phyloP scores from a whole-genome alignment of 2,888 invertebrate species.

The Congeria kusceri region DNA sequence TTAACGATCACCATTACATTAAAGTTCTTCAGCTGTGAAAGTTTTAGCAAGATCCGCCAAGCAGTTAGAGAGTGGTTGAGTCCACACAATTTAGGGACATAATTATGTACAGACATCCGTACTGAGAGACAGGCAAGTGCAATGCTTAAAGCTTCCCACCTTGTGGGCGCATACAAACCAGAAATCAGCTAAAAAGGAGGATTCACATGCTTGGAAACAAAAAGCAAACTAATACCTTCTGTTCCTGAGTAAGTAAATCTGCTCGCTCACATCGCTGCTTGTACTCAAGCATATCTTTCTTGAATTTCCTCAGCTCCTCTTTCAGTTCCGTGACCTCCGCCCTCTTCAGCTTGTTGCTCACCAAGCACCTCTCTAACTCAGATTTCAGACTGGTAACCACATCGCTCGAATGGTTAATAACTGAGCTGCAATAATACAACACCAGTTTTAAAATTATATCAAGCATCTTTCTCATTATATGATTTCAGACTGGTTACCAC shows the following conservation, averaged over 20 bases:
- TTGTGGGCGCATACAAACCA: conserved; percentile 80
- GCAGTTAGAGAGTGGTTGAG: too few relatives aligned
- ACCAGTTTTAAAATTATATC: too few relatives aligned
- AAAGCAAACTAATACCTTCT: conserved; percentile 67
- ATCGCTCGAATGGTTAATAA: conserved; percentile 56
- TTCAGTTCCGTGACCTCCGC: conserved; percentile 74
- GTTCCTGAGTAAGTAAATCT: conserved; percentile 69
- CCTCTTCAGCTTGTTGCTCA: conserved; percentile 80
- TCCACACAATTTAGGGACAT: too few relatives aligned
- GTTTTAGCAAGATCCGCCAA: too few relatives aligned
- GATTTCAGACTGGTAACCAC: conserved; percentile 72
- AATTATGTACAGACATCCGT: conserved; percentile 66
- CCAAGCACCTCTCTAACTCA: conserved; percentile 82
- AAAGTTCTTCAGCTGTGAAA: too few relatives aligned
- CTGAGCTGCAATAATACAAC: conserved; percentile 13
- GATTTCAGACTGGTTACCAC: conserved; percentile 71
- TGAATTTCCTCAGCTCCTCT: conserved; percentile 67
- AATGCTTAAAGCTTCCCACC: conserved; percentile 74
- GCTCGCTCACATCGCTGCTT: conserved; percentile 63
- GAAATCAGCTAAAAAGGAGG: too few relatives aligned
- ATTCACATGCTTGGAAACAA: too few relatives aligned
- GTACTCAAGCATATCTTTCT: conserved; percentile 66
- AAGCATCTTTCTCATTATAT: conserved; percentile 82
- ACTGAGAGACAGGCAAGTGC: conserved; percentile 59
- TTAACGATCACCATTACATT: conserved; percentile 67